Evolutionary conservation across 2,113 vertebrate genomes (phyloP).

Genomic region (Micronycteris hirsuta): DNA sequence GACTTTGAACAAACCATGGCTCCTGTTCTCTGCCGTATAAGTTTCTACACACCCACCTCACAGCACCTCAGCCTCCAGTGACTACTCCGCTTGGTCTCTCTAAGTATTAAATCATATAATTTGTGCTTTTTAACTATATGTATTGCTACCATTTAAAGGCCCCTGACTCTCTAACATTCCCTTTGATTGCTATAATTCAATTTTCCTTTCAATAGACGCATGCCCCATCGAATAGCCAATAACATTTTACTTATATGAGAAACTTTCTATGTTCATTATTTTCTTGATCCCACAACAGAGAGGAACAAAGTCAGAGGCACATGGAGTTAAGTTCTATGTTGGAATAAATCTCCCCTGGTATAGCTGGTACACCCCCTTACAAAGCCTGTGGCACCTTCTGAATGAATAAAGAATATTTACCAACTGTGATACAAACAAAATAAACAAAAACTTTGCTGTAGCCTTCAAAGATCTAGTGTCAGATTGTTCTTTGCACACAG

Average conservation of each 20-base stretch:
- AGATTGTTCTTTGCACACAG: background rate
- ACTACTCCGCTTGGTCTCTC: background rate
- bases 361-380: background rate
- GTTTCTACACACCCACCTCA: background rate
- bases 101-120: background rate
- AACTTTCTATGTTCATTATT: background rate
- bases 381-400: background rate
- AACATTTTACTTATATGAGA: background rate
- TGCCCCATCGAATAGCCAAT: background rate
- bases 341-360: background rate
- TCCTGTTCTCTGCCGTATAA: background rate
- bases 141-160: background rate
- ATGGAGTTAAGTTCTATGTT: background rate
- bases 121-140: background rate
- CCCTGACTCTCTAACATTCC: background rate
- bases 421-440: background rate
- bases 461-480: background rate
- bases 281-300: background rate
- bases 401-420: background rate
- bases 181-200: background rate
- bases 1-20: background rate
- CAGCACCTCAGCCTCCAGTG: accelerated
- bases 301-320: background rate
- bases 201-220: background rate
- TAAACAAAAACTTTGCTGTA: background rate